These are phyloP conservation scores for Epicampocera succincta DNA, from an alignment of 2,888 invertebrate genomes.

Conservation along the genomic window DNA sequence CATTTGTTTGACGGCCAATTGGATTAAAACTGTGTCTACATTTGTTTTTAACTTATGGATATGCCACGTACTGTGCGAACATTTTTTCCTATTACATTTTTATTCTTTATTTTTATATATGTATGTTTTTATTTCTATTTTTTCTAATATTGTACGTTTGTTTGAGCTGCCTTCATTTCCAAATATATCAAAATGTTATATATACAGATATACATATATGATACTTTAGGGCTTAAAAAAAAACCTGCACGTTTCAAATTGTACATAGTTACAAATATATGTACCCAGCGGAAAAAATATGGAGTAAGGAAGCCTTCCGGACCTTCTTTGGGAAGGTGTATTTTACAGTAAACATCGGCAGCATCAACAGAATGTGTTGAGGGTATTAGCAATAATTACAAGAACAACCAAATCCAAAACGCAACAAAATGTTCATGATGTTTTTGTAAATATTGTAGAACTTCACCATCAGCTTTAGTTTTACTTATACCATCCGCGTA, in stretches of 20 bases:
- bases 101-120: neutral
- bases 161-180: neutral
- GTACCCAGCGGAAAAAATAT: too few relatives aligned
- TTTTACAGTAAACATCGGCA: too few relatives aligned
- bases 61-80: constrained; percentile 46
- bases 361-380: too few relatives aligned
- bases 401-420: too few relatives aligned
- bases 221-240: constrained; percentile 13
- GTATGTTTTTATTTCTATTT: neutral
- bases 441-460: too few relatives aligned
- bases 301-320: too few relatives aligned
- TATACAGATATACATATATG: neutral
- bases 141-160: neutral
- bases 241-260: constrained; percentile 23
- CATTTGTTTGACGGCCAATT: constrained; percentile 45
- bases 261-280: neutral
- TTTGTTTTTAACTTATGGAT: constrained; percentile 22
- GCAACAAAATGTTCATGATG: too few relatives aligned
- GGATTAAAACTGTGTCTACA: constrained; percentile 49
- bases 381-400: too few relatives aligned
- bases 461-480: too few relatives aligned
- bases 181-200: constrained; percentile 1
- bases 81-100: constrained; percentile 15
- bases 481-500: too few relatives aligned
- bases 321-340: too few relatives aligned